Evolutionary conservation across 1,140 invertebrate genomes (phyloP).

Genomic region (Conus ventricosus): DNA sequence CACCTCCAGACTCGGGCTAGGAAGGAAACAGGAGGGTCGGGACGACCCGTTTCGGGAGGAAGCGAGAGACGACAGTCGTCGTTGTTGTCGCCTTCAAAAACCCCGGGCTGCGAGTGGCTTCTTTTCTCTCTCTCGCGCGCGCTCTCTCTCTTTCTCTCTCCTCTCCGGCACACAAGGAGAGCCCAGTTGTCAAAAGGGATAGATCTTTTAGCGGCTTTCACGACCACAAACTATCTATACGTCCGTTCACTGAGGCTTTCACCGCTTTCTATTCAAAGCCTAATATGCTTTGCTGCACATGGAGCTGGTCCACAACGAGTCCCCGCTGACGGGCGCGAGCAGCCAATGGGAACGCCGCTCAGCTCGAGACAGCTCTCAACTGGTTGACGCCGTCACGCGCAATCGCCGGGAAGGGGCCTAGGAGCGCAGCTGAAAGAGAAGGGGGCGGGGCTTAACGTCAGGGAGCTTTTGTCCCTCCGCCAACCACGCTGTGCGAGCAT

Average conservation of each 20-base stretch:
- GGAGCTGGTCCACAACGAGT: neutral
- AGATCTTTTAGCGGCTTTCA: slow-evolving; percentile 10
- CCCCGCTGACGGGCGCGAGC: neutral
- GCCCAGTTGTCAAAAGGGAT: neutral
- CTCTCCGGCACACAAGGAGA: neutral
- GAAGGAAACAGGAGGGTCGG: too few species aligned
- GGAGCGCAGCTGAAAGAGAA: neutral
- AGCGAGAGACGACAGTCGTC: too few species aligned
- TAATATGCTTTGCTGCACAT: slow-evolving; percentile 11
- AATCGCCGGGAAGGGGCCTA: neutral
- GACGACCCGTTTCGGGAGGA: too few species aligned
- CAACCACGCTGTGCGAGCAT: neutral
- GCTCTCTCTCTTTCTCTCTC: too few species aligned
- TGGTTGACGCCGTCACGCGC: slow-evolving; percentile 5
- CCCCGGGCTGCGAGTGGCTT: neutral
- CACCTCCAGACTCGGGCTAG: too few species aligned
- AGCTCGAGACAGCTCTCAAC: neutral
- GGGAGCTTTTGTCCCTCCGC: neutral
- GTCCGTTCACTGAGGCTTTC: neutral
- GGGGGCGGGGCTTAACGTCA: neutral
- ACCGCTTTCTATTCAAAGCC: neutral
- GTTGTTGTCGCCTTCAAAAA: neutral
- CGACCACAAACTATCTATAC: neutral
- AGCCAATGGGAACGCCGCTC: neutral
- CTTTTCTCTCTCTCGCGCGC: neutral